Conservation (phyloP, 2,113 vertebrate genomes). For the Varanus komodoensis region DNA sequence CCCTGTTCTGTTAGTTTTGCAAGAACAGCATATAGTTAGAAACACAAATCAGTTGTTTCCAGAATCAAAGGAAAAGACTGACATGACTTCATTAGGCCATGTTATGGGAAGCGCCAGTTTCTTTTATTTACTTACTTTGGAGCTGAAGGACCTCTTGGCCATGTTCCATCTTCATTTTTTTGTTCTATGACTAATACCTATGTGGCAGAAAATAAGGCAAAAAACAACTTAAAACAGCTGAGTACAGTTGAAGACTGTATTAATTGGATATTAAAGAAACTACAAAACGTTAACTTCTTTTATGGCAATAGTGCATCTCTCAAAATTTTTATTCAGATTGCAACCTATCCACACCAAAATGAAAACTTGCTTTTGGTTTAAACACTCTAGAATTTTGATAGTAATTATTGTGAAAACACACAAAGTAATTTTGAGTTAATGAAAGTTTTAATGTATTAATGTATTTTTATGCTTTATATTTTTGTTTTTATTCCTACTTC, state of each 20-base stretch:
- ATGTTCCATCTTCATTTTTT: conserved; percentile 95
- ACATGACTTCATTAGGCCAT: neutral
- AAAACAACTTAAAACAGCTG: neutral
- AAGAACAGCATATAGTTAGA: rapidly evolving
- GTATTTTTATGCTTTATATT: too few relatives aligned
- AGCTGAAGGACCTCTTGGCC: conserved; percentile 93
- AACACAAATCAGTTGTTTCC: neutral
- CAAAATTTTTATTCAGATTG: neutral
- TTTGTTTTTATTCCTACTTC: neutral
- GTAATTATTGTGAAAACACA: neutral
- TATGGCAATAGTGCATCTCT: neutral
- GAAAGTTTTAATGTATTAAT: too few relatives aligned
- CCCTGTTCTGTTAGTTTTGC: neutral
- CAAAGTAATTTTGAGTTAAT: neutral
- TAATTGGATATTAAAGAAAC: neutral
- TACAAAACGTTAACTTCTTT: neutral
- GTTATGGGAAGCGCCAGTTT: neutral
- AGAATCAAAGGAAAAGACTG: neutral
- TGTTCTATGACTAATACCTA: conserved; percentile 99
- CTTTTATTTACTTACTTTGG: conserved; percentile 88
- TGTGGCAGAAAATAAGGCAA: conserved; percentile 42
- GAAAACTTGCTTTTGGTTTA: neutral
- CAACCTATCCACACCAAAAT: neutral
- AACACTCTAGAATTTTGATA: neutral
- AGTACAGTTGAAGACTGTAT: neutral